Base-by-base conservation (phyloP, 2,888 invertebrate genomes). In the Cheilosia variabilis region DNA sequence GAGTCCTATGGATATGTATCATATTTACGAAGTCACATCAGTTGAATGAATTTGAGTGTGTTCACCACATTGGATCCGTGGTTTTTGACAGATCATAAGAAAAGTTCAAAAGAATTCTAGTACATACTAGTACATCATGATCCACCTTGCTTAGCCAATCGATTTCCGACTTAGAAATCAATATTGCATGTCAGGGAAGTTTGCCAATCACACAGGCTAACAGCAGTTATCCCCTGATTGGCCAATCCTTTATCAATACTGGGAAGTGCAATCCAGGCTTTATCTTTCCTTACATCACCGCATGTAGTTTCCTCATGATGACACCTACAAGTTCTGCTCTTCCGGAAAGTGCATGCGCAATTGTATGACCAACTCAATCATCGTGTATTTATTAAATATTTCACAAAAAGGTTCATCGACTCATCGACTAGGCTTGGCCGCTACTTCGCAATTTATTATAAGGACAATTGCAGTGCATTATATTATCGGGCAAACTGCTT, bases 361-460 rank as follows among this genome's bases (percentile, higher is more conserved):
- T 47, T 52, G 60, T 52, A 76, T 24, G 27, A 71, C 22, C 47
- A 57, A 63, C 66, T 77, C 82, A 82, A 65, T 82, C 77, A 82
- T 45, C 53, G 17, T 58, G 76, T 9, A 31, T n/a, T n/a, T n/a
- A n/a, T n/a, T 9, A 31, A 63, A 62, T 60, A 66, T 82, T 72
- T 60, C 77, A 66, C 71, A 78, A 66, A 58, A 65, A 53, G 37
- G 27, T 34, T 72, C 65, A 78, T 73, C 62, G 83, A 83, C 68
- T 78, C 83, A 83, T 78, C 66, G 53, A 78, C 78, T 83, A 83
- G 83, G 83, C 83, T 83, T 73, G 83, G 78, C 57, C 41, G 4
- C 19, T 27, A 50, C 41, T 13, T 31, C 24, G 57, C 19, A 17
- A n/a, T 45, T 17, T 22, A 24, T 45, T 15, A 27, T 68, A 75